Percentiles rank a stretch among this genome's conserved stretches.
Conservation (phyloP, 2,113 vertebrate genomes). For the Otolemur garnettii region DNA sequence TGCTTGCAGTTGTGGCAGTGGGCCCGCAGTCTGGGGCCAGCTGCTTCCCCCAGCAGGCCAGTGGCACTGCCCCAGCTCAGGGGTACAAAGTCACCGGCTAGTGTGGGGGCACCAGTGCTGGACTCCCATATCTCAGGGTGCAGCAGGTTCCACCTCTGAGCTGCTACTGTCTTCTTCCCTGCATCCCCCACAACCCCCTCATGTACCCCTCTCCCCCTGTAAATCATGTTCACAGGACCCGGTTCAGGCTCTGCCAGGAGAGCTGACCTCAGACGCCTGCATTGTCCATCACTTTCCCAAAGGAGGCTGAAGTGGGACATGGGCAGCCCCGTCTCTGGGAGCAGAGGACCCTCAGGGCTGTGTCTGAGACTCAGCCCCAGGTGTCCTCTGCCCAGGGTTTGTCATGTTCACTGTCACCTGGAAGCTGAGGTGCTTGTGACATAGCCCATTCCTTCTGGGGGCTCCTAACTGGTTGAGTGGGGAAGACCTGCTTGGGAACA, state of each 20-base stretch:
- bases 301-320: background rate
- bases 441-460: background rate
- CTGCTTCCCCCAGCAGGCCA: background rate
- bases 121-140: background rate
- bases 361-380: background rate
- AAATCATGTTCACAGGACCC: background rate
- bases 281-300: background rate
- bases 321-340: background rate
- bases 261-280: too few relatives aligned
- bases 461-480: background rate
- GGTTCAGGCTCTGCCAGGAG: background rate
- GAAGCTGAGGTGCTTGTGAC: background rate
- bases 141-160: too few relatives aligned
- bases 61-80: too few relatives aligned
- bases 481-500: background rate
- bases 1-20: background rate
- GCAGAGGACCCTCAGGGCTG: background rate
- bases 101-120: background rate
- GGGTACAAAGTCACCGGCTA: fast-evolving
- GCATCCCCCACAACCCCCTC: background rate
- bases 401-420: fast-evolving
- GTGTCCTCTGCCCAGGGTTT: background rate
- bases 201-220: too few relatives aligned
- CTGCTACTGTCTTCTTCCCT: background rate
- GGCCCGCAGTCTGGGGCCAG: background rate